A percentile compares a stretch with the other conserved stretches of the same genome.
phyloP scores from a whole-genome alignment of 92 coral and sea anemone species.

The Epizoanthus rinbou region DNA sequence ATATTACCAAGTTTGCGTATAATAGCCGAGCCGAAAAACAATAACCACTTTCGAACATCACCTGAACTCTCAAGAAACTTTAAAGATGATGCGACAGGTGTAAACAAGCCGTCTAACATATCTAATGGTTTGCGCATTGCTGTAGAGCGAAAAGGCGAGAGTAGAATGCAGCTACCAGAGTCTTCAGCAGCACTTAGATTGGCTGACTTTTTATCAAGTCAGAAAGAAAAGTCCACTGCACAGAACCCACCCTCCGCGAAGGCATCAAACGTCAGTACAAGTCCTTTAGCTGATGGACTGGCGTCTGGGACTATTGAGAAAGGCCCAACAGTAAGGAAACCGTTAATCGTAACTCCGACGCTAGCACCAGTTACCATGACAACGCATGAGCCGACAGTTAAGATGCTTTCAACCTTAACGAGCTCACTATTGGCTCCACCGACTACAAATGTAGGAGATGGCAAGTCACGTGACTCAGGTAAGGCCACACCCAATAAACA shows the following conservation, averaged over 20 bases:
- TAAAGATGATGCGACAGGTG: background rate
- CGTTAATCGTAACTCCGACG: background rate
- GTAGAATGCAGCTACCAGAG: background rate
- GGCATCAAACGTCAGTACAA: background rate
- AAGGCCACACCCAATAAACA: background rate
- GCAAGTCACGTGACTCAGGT: constrained; percentile 5
- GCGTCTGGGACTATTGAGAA: background rate
- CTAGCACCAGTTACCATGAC: background rate
- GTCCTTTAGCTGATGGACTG: background rate
- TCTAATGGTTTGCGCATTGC: background rate
- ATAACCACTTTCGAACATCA: background rate
- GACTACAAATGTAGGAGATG: background rate
- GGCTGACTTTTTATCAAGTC: background rate
- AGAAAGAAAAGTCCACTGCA: background rate
- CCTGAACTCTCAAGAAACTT: background rate
- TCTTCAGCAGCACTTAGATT: background rate
- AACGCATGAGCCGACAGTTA: background rate
- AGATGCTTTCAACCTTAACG: too few species aligned
- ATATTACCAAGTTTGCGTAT: constrained; percentile 10
- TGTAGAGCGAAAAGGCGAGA: background rate
- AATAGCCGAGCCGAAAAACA: constrained; percentile 1
- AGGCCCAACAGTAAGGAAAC: background rate
- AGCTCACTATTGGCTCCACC: background rate
- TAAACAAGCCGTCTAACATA: background rate
- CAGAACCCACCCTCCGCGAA: background rate